Evolutionary conservation across 2,797 vertebrate genomes (phyloP), one percentile per base, ranked within the genome.

Genomic region (Artibeus lituratus): DNA sequence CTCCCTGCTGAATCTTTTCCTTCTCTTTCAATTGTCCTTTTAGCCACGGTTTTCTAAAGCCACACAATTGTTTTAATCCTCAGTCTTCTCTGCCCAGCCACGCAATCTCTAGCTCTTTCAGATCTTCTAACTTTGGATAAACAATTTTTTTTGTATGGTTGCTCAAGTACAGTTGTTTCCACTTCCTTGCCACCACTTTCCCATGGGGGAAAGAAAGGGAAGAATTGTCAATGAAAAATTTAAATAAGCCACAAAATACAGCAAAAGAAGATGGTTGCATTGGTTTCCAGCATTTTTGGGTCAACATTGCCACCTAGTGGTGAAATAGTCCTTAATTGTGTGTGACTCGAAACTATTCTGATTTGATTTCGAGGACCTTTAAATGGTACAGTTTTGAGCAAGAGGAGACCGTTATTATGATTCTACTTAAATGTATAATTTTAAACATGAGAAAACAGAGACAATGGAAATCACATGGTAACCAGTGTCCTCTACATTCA

Each of bases 241-340:
- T 96, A 91, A 80, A 29, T 69, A 53, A 72, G 11, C 8, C 14
- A 21, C 74, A 82, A 88, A 86, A 12, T 7, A 21, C 0, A 14
- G 6, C 26, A 10, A 12, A 39, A 73, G 0, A n/a, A 3, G 18
- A 47, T 7, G 1, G 1, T 93, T 42, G 15, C 1, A 0, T 32
- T 2, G 0, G 10, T 65, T 74, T 8, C 0, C 4, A 11, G 0
- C 3, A 65, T 95, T 94, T 95, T 42, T 57, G 24, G 90, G 14
- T 76, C 94, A n/a, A 83, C 77, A 94, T 70, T 97, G 98, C 98
- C 98, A 98, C 87, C 98, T 98, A 97, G 98, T 93, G 98, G 96
- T 19, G 3, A 81, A 29, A 37, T 14, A 10, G 18, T 47, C 81
- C 39, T 67, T 35, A 77, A 49, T 4, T 3, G 10, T 32, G 39